Conservation (phyloP, 2,888 invertebrate species). For the Tenthredo amoena region DNA sequence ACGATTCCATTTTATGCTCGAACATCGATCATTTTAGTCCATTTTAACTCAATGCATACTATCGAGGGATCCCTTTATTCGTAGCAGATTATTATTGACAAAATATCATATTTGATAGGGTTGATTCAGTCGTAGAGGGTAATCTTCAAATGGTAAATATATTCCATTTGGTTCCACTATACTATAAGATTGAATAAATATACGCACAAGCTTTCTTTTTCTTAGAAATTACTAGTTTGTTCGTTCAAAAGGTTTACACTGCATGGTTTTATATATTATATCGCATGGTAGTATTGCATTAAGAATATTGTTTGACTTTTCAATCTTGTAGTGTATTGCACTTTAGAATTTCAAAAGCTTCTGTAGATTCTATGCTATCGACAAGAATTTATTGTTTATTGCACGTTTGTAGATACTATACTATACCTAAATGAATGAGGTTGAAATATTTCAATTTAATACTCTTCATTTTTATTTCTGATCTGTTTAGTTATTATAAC, state of each 20-base stretch:
- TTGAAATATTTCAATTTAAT: conserved; percentile 12
- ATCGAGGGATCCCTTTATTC: neutral
- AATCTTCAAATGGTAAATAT: conserved; percentile 39
- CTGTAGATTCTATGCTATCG: conserved; percentile 10
- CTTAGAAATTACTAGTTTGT: conserved; percentile 55
- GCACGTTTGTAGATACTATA: conserved; percentile 45
- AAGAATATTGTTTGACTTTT: neutral
- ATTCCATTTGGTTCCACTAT: conserved; percentile 60
- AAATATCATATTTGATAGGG: conserved; percentile 34
- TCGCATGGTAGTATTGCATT: conserved; percentile 46
- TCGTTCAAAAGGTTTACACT: conserved; percentile 8
- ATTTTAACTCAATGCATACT: neutral
- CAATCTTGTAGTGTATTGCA: conserved; percentile 48
- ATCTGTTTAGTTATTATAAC: conserved; percentile 73
- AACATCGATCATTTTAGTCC: neutral
- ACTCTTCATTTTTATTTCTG: conserved; percentile 24
- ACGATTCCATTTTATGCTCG: neutral
- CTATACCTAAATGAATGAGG: conserved; percentile 16
- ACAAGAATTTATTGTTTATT: conserved; percentile 26
- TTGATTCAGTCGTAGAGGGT: conserved; percentile 15
- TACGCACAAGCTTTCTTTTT: conserved; percentile 74
- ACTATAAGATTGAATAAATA: conserved; percentile 53
- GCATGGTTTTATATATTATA: conserved; percentile 42
- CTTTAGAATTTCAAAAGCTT: conserved; percentile 41
- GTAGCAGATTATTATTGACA: neutral